phyloP scores from a whole-genome alignment of 1,140 invertebrate species.

The Oreohelix idahoensis region DNA sequence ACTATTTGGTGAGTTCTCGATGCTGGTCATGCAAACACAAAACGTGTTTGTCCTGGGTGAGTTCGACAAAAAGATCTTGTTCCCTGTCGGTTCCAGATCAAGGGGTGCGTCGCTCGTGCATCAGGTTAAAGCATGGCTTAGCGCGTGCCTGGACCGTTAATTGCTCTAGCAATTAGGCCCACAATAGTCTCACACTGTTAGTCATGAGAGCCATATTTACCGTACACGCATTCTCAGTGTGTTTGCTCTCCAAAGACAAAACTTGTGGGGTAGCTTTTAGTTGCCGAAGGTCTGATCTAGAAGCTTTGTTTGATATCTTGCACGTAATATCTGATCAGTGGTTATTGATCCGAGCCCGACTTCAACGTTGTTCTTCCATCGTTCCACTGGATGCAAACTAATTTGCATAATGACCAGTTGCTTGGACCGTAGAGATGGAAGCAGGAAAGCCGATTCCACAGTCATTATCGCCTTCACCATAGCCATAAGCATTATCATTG shows the following conservation, averaged over 20 bases:
- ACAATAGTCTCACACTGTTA: background rate
- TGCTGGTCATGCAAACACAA: background rate
- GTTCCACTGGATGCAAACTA: background rate
- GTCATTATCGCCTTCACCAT: background rate
- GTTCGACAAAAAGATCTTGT: background rate
- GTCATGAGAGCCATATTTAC: background rate
- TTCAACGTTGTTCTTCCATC: background rate
- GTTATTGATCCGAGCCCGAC: background rate
- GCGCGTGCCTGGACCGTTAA: constrained; percentile 4
- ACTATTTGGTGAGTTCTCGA: constrained; percentile 14
- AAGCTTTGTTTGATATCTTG: background rate
- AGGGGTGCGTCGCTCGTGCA: background rate
- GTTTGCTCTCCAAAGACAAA: background rate
- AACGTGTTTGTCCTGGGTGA: background rate
- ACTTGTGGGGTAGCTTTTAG: constrained; percentile 2
- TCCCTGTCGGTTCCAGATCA: background rate
- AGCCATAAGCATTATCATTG: no score
- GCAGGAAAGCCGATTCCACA: background rate
- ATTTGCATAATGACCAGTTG: background rate
- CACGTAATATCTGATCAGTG: constrained; percentile 2
- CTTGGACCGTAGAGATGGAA: background rate
- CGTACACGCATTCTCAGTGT: background rate
- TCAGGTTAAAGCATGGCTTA: constrained; percentile 1
- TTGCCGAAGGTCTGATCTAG: background rate
- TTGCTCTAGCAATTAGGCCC: background rate